phyloP scores from a whole-genome alignment of 2,888 invertebrate species.

The Monopis laevigella region DNA sequence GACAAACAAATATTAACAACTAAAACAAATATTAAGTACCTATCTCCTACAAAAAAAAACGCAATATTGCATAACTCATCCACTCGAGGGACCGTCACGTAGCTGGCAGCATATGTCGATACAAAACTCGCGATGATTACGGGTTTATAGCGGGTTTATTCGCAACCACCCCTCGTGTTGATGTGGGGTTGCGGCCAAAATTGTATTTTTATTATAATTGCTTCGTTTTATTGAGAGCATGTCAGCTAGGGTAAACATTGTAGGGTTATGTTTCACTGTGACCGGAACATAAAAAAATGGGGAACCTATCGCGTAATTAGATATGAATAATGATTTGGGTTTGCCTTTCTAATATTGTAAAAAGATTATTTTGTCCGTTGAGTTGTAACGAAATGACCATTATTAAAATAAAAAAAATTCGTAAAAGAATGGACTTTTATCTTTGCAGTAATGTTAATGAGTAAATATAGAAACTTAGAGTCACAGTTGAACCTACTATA shows the following conservation, averaged over 20 bases:
- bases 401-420: too few relatives aligned
- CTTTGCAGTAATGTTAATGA: too few relatives aligned
- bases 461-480: too few relatives aligned
- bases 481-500: too few relatives aligned
- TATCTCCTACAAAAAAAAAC: too few relatives aligned
- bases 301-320: conserved; percentile 29
- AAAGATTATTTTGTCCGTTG: too few relatives aligned
- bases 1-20: too few relatives aligned
- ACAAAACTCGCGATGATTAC: conserved; percentile 32
- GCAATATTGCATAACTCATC: conserved; percentile 11
- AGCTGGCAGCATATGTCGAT: conserved; percentile 33
- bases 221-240: conserved; percentile 48
- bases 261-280: conserved; percentile 25
- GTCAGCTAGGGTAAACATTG: conserved; percentile 51
- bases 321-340: conserved; percentile 27
- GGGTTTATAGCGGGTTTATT: conserved; percentile 49
- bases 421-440: too few relatives aligned
- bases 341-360: too few relatives aligned
- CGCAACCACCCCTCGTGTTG: conserved; percentile 46
- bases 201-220: conserved; percentile 67
- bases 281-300: conserved; percentile 7
- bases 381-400: too few relatives aligned
- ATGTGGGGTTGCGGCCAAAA: conserved; percentile 56
- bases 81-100: conserved; percentile 17
- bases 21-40: too few relatives aligned